Conservation (phyloP, 1,140 invertebrate genomes). For the Drosophila simulans region DNA sequence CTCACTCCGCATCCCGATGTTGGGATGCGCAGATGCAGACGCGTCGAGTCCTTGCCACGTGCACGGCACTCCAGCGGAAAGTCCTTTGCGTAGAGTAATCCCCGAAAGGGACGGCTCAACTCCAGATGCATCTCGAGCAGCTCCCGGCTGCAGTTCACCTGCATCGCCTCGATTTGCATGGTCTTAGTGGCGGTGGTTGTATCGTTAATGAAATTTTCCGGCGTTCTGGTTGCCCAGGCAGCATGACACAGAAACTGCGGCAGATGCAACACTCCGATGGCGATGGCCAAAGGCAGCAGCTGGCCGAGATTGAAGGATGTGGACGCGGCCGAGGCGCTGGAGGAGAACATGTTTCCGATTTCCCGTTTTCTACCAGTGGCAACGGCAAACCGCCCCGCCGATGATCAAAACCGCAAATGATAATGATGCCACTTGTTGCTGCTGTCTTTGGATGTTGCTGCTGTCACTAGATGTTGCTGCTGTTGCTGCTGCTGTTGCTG, state of each 20-base stretch:
- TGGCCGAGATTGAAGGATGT: slow-evolving; percentile 15
- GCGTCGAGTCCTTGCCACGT: slow-evolving; percentile 84
- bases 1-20: slow-evolving; percentile 90
- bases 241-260: slow-evolving; percentile 76
- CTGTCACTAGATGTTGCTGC: slow-evolving; percentile 25
- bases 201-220: slow-evolving; percentile 21
- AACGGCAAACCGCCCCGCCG: slow-evolving; percentile 18
- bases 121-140: slow-evolving; percentile 86
- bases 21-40: slow-evolving; percentile 86
- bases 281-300: slow-evolving; percentile 31
- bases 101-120: slow-evolving; percentile 88
- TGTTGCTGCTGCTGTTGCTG: not conserved
- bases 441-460: slow-evolving; percentile 29
- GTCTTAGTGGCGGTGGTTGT: not conserved
- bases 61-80: slow-evolving; percentile 88
- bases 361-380: slow-evolving; percentile 56
- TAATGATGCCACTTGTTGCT: slow-evolving; percentile 67
- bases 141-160: slow-evolving; percentile 86
- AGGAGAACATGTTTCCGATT: slow-evolving; percentile 82
- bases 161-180: slow-evolving; percentile 64
- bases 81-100: slow-evolving; percentile 89
- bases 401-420: slow-evolving; percentile 64
- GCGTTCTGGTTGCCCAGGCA: slow-evolving; percentile 75
- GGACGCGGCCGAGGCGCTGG: slow-evolving; percentile 16
- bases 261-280: slow-evolving; percentile 67